Base-by-base conservation (phyloP, 2,888 invertebrate genomes). In the Cryptophagus acutangulus region DNA sequence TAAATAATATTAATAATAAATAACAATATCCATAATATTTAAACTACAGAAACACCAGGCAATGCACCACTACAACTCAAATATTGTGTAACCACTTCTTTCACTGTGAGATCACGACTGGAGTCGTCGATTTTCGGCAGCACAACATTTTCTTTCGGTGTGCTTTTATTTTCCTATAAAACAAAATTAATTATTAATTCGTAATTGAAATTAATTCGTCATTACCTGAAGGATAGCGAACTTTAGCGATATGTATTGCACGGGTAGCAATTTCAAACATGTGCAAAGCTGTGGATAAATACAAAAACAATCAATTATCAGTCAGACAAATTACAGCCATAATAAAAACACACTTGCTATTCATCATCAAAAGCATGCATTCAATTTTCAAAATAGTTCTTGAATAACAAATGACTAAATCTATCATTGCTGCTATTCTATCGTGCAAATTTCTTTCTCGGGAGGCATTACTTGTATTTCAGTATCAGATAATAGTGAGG, bases 171-270 rank as follows among this genome's bases (percentile, higher is more conserved):
- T n/a, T n/a, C n/a, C n/a, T n/a, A n/a, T n/a, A n/a, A n/a, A n/a
- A n/a, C n/a, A n/a, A n/a, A n/a, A n/a, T n/a, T n/a, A n/a, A n/a
- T n/a, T n/a, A n/a, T n/a, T n/a, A n/a, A n/a, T n/a, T n/a, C n/a
- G n/a, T n/a, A n/a, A n/a, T n/a, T n/a, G n/a, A n/a, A n/a, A n/a
- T n/a, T n/a, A n/a, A n/a, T n/a, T n/a, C n/a, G n/a, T n/a, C n/a
- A 20, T 54, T 52, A 63, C 84, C 63, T 84, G 79, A 41, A 94
- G 75, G 48, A 92, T 77, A 55, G 90, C 78, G 9, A 91, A 84
- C 71, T 94, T 94, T 68, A 92, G 75, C 2, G 90, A 88, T 56
- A 89, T 80, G 74, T 92, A 94, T 68, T 87, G 88, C 42, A 88
- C 82, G 48, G 92, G 88, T 55, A 86, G 82, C 63, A 93, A 74